phyloP scores from a whole-genome alignment of 2,113 vertebrate species.

The Cairina moschata region DNA sequence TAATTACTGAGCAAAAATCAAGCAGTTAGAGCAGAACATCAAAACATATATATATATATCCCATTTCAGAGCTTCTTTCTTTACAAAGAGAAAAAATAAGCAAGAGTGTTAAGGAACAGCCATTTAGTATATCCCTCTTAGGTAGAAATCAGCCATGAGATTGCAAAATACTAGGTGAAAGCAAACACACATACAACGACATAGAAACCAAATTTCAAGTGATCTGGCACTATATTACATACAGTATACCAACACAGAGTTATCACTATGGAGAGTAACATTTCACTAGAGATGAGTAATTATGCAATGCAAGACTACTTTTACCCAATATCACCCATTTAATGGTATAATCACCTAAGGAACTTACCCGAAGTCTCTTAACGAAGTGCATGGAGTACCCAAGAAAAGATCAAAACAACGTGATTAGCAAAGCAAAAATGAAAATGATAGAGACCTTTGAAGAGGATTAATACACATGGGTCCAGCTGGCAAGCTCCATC shows the following conservation, averaged over 20 bases:
- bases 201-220: background rate
- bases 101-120: background rate
- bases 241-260: background rate
- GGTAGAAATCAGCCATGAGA: background rate
- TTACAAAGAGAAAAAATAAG: background rate
- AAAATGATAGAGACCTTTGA: background rate
- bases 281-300: background rate
- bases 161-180: background rate
- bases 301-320: background rate
- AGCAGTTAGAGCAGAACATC: background rate
- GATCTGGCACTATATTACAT: background rate
- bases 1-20: background rate
- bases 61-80: background rate
- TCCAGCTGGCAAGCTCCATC: background rate
- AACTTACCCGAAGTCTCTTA: background rate
- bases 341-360: background rate
- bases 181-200: background rate
- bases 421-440: background rate
- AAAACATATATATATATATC: too few species aligned
- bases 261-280: background rate
- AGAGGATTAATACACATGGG: background rate
- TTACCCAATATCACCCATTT: background rate
- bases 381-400: background rate
- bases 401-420: background rate
- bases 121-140: background rate